phyloP scores from a whole-genome alignment of 2,888 invertebrate species.

The Amblyjoppa fuscipennis region DNA sequence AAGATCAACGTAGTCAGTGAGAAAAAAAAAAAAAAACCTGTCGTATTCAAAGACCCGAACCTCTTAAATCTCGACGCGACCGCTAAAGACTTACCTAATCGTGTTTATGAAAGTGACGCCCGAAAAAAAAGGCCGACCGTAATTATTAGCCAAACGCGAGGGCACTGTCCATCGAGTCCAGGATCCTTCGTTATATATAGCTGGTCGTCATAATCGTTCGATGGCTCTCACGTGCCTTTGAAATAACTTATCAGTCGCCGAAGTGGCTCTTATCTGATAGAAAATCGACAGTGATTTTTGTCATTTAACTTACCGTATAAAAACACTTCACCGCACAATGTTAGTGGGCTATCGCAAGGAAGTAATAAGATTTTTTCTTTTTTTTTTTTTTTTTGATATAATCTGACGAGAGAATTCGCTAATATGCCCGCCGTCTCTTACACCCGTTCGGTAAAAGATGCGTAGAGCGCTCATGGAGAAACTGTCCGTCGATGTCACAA shows the following conservation, averaged over 20 bases:
- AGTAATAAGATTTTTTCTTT: not conserved
- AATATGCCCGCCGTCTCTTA: no score
- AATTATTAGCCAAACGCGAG: constrained; percentile 9
- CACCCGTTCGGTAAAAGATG: no score
- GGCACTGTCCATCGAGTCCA: not conserved
- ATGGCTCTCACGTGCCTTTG: not conserved
- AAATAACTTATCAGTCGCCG: constrained; percentile 18
- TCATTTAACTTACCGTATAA: not conserved
- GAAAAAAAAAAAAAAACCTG: constrained; percentile 1
- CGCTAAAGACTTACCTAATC: constrained; percentile 19
- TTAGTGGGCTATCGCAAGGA: not conserved
- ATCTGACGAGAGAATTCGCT: no score
- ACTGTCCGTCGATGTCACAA: no score
- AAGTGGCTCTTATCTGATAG: constrained; percentile 11
- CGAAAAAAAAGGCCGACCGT: not conserved
- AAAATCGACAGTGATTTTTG: constrained; percentile 5
- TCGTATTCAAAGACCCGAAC: no score
- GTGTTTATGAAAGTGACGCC: no score
- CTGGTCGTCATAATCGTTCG: not conserved
- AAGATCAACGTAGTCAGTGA: not conserved
- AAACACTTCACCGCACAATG: not conserved
- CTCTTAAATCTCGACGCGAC: not conserved
- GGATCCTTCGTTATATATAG: constrained; percentile 35
- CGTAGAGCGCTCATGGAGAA: no score
- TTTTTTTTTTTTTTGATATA: no score